These are phyloP conservation scores for Antennarius striatus DNA, from an alignment of 2,113 vertebrate species.

Conservation along the genomic window DNA sequence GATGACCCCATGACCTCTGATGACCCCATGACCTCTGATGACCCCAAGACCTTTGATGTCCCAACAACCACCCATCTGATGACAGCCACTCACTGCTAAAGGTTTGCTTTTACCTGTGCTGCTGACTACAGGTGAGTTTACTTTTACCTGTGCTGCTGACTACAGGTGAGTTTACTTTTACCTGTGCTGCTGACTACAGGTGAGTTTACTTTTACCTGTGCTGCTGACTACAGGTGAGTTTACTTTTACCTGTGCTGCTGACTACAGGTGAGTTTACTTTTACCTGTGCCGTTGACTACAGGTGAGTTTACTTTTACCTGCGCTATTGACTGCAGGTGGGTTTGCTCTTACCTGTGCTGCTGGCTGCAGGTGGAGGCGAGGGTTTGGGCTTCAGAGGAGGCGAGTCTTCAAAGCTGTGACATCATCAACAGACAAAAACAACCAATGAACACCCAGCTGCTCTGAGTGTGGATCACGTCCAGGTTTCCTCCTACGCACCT, in stretches of 20 bases:
- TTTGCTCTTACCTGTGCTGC: constrained; percentile 81
- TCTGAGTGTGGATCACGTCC: neutral
- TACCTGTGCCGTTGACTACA: constrained; percentile 76
- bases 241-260: constrained; percentile 77
- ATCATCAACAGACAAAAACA: neutral
- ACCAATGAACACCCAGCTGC: neutral
- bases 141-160: too few species aligned
- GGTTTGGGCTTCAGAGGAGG: constrained; percentile 79
- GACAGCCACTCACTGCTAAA: too few species aligned
- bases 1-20: too few species aligned
- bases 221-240: neutral
- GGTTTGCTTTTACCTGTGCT: too few species aligned
- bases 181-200: too few species aligned
- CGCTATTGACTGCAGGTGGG: neutral
- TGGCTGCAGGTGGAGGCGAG: constrained; percentile 54
- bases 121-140: too few species aligned
- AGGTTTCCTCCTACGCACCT: constrained; percentile 75
- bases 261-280: neutral
- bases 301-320: constrained; percentile 77
- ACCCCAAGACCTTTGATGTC: too few species aligned
- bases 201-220: too few species aligned
- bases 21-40: too few species aligned
- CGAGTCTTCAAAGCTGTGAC: constrained; percentile 84
- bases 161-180: too few species aligned
- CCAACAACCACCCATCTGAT: too few species aligned